A percentile compares a stretch with the other conserved stretches of the same genome.
Conservation (phyloP, 2,113 vertebrate genomes). For the Toxotes jaculatrix region DNA sequence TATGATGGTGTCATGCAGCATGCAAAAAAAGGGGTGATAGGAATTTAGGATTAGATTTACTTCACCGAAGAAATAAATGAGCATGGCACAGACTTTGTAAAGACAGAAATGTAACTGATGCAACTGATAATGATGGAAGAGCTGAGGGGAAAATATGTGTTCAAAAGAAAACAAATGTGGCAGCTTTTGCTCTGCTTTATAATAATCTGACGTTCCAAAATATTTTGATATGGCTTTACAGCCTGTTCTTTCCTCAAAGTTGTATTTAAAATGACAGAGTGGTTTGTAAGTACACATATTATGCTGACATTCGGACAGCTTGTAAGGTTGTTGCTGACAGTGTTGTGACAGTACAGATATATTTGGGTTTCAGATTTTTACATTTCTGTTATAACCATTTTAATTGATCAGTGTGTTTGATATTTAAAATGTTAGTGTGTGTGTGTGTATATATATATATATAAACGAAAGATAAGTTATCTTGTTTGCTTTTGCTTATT, state of each 20-base stretch:
- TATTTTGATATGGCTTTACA: not conserved
- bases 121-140: conserved; percentile 23
- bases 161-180: conserved; percentile 27
- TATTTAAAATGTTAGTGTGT: no score
- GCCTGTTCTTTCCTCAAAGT: not conserved
- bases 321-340: not conserved
- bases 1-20: conserved; percentile 26
- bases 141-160: conserved; percentile 12
- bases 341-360: not conserved
- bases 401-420: not conserved
- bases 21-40: conserved; percentile 5
- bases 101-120: conserved; percentile 34
- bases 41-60: conserved; percentile 35
- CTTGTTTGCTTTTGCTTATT: no score
- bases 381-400: not conserved
- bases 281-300: not conserved
- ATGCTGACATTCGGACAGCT: not conserved
- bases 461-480: no score
- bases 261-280: not conserved
- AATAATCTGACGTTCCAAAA: not conserved
- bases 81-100: conserved; percentile 28
- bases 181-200: not conserved
- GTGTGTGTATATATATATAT: no score
- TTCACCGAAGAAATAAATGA: conserved; percentile 48
- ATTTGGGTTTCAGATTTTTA: not conserved